Evolutionary conservation across 2,888 invertebrate species (phyloP).

Genomic region (Eristalinus aeneus): DNA sequence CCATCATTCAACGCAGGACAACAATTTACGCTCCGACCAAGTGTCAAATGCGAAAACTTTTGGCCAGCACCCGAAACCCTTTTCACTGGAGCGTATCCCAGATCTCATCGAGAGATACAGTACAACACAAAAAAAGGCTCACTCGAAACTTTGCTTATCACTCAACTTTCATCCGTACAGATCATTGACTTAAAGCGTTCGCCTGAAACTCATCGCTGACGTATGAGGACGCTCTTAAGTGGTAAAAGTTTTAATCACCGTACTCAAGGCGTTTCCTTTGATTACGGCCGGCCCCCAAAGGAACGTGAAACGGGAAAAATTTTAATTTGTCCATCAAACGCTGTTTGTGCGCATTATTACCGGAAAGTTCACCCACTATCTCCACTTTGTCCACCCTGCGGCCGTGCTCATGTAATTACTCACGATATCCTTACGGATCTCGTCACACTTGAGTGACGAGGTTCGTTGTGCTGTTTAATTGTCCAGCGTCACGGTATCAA

Average conservation of each 20-base stretch:
- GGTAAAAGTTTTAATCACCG: background rate
- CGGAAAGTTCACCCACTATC: background rate
- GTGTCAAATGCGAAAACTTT: constrained; percentile 19
- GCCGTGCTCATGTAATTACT: background rate
- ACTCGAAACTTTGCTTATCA: background rate
- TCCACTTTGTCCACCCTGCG: too few relatives aligned
- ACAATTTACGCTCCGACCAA: background rate
- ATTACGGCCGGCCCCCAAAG: background rate
- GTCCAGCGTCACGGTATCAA: constrained; percentile 29
- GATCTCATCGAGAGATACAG: background rate
- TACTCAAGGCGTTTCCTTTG: background rate
- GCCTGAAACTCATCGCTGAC: background rate
- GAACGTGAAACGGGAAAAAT: background rate
- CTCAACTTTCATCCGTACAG: background rate
- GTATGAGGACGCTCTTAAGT: background rate
- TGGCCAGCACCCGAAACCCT: background rate
- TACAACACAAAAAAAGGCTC: background rate
- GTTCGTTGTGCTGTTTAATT: constrained; percentile 39
- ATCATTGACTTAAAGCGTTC: background rate
- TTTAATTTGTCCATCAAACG: background rate
- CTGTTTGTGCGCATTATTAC: background rate
- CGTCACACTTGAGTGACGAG: background rate
- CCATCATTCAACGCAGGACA: background rate
- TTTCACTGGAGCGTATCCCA: background rate
- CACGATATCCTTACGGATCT: background rate